Base-by-base conservation (phyloP, 2,888 invertebrate species). In the Yponomeuta sedellus region DNA sequence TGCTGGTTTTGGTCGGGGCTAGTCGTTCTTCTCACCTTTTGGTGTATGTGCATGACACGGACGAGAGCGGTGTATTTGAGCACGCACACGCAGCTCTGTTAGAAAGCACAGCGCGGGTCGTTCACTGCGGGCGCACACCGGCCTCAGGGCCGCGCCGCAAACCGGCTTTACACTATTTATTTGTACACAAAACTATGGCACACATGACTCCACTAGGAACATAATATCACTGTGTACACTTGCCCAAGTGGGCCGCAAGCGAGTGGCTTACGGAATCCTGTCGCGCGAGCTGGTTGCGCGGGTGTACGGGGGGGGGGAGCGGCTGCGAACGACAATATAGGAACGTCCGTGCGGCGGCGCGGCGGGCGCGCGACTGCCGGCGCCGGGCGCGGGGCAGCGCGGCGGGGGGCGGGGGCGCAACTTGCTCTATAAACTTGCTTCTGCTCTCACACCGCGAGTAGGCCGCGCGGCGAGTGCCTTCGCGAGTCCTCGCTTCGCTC, bases 391-490 rank as follows among this genome's bases (percentile, higher is more conserved):
- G 66, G 66, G 56, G 63, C 57, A 40, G 57, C 58, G 67, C 66
- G 63, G 63, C 64, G 66, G 56, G 63, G 73, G 72, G 74, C 66
- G 75, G 70, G 71, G 70, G 74, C 77, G 76, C 81, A 76, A 77
- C 77, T 75, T 78, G 83, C 80, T 83, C 87, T 83, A 84, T 77
- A 85, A 84, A 85, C 82, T 85, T 81, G 83, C 77, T 82, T 81
- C 79, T 81, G 80, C 73, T 74, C 74, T 80, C 81, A 81, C 80
- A 81, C 75, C 80, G 80, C 74, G 84, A 79, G 83, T 79, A 80
- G 80, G 81, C 79, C 73, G 6, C 5, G 34, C 34, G 71, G 70
- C 71, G 12, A 12, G 44, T 12, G 44, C 44, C 44, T 52, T 16
- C 44, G 12, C 44, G 34, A 52, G 16, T 72, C 70, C 34, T 71